Evolutionary conservation across 92 coral and sea anemone species (phyloP).

Genomic region (Micromussa lordhowensis): DNA sequence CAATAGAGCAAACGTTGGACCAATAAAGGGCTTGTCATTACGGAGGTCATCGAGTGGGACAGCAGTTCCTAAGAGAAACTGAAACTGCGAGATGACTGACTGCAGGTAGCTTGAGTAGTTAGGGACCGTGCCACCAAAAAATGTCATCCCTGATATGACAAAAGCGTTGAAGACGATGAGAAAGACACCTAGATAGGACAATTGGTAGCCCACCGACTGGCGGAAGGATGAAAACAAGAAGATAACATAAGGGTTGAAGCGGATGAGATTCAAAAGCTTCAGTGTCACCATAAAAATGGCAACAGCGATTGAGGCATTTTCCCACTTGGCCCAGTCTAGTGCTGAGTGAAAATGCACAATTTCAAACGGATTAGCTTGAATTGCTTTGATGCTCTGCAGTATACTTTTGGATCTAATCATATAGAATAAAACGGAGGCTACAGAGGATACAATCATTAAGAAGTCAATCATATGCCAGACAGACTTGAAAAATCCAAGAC

Average conservation of each 20-base stretch:
- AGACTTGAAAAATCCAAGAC: slow-evolving; percentile 7
- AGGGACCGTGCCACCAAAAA: slow-evolving; percentile 32
- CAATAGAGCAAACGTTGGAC: no score
- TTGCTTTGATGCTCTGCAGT: slow-evolving; percentile 15
- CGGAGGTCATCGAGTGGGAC: slow-evolving; percentile 38
- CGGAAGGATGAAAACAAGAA: slow-evolving; percentile 32
- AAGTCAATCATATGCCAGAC: slow-evolving; percentile 44
- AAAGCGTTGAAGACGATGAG: slow-evolving; percentile 26
- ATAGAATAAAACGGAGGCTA: slow-evolving; percentile 26
- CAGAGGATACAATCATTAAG: slow-evolving; percentile 10
- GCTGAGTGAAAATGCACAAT: no score
- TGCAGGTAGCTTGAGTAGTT: slow-evolving; percentile 14
- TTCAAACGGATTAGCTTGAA: slow-evolving; percentile 34
- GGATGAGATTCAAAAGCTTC: no score
- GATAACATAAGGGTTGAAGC: slow-evolving; percentile 48
- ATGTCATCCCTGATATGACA: slow-evolving; percentile 32
- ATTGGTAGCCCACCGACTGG: slow-evolving; percentile 25
- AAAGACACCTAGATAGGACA: slow-evolving; percentile 15
- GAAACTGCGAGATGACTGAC: slow-evolving; percentile 29
- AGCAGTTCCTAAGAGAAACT: slow-evolving; percentile 49
- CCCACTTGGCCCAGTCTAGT: slow-evolving; percentile 21
- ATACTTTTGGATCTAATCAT: slow-evolving; percentile 26
- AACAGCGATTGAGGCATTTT: slow-evolving; percentile 35
- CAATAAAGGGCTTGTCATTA: slow-evolving; percentile 3
- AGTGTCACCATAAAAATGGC: slow-evolving; percentile 44